Evolutionary conservation across 2,888 invertebrate genomes (phyloP), one percentile per base, ranked within the genome.

Genomic region (Dorcus parallelipipedus): DNA sequence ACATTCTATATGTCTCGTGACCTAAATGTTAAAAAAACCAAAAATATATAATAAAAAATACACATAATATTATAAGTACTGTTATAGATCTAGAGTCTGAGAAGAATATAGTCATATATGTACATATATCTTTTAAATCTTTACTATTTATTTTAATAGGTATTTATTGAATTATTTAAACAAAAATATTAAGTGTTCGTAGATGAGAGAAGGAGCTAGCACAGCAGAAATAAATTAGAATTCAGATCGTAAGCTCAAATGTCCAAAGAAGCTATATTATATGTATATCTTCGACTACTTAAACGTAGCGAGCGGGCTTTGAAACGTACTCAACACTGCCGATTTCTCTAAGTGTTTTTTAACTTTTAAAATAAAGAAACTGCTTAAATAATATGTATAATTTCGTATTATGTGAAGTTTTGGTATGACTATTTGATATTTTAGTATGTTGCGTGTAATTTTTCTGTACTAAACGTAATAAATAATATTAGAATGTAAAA

Each of bases 241-340:
- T 55, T 56, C 54, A 54, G 41, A 49, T 42, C 33, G 42, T 56
- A 61, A 63, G 73, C 73, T 73, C 72, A 73, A 71, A 67, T 71
- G 70, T 70, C 70, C 71, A 60, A 70, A 67, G 58, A 65, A 62
- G 62, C 60, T 33, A 33, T 33, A 33, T 33, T 33, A 62, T 54
- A 65, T 58, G 56, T 64, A 64, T 64, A 65, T 69, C 67, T 67
- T 66, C 54, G 54, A 63, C 63, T 62, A 61, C 58, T 59, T 52
- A 49, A 59, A 49, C 50, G 49, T 67, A 62, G 67, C 67, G 70
- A 69, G 67, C 70, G 73, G 72, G 73, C 72, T 72, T 74, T 68
- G 71, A 71, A 62, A 63, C 71, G 70, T 72, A 72, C 72, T 73
- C 67, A 74, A 74, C 75, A 76, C 76, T 75, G 75, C 75, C 75